phyloP scores from a whole-genome alignment of 2,888 invertebrate species.

The Machimus rusticus region DNA sequence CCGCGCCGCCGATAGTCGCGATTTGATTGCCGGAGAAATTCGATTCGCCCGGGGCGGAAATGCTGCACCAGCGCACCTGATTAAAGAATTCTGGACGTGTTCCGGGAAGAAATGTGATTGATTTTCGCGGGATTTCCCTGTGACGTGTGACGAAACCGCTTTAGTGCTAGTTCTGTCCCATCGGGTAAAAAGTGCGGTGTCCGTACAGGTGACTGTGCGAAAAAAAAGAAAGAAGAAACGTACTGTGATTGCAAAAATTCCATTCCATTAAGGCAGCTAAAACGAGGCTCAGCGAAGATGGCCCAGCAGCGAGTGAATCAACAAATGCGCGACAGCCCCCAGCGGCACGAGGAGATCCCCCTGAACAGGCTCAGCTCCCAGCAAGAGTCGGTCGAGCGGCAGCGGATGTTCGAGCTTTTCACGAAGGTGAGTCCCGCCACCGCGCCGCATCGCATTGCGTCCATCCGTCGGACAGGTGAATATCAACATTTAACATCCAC shows the following conservation, averaged over 20 bases:
- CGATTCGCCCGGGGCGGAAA: not conserved
- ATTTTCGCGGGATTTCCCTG: not conserved
- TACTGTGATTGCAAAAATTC: not conserved
- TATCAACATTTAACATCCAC: not conserved
- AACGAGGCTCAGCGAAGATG: not conserved
- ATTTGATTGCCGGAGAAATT: not conserved
- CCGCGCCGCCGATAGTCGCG: not conserved
- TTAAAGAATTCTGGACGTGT: not conserved
- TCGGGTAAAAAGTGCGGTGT: not conserved
- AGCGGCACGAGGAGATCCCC: constrained; percentile 44
- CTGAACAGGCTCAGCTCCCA: constrained; percentile 39
- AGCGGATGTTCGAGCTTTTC: constrained; percentile 40
- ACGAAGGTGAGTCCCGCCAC: constrained; percentile 23
- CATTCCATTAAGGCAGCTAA: not conserved
- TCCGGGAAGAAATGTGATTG: not conserved
- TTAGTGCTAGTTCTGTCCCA: not conserved
- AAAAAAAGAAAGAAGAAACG: not conserved
- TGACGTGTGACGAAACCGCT: not conserved
- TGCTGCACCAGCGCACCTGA: not conserved
- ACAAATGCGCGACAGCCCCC: not conserved
- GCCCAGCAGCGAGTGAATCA: not conserved
- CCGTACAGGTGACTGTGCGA: not conserved
- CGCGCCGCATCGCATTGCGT: not conserved
- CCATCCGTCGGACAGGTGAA: not conserved
- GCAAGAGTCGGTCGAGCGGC: constrained; percentile 31